Evolutionary conservation across 2,888 invertebrate genomes (phyloP).

Genomic region (Eugnorisma glareosa): DNA sequence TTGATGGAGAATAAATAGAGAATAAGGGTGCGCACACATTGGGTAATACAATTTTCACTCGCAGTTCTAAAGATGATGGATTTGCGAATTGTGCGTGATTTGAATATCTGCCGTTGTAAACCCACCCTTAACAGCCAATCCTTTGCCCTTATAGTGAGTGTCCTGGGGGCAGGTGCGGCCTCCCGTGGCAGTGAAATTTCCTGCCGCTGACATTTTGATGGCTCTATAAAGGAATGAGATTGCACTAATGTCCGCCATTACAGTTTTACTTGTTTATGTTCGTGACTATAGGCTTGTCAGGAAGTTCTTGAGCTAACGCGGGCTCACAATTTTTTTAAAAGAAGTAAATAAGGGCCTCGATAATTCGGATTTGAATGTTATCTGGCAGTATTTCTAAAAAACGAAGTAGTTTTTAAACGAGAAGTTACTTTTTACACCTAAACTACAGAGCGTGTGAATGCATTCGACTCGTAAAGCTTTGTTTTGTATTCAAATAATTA

Average conservation of each 20-base stretch:
- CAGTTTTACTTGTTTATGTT: not conserved
- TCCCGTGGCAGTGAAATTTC: constrained; percentile 47
- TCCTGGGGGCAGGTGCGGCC: constrained; percentile 36
- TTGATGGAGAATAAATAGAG: constrained; percentile 41
- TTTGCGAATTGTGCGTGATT: constrained; percentile 7
- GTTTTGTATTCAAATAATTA: not conserved
- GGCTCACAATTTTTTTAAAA: not conserved
- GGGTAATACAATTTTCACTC: not conserved
- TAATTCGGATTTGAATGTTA: not conserved
- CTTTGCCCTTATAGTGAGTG: constrained; percentile 40
- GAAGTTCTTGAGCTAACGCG: not conserved
- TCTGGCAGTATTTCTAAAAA: not conserved
- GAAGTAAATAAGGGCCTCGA: not conserved
- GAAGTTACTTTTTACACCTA: not conserved
- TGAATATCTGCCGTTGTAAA: constrained; percentile 15
- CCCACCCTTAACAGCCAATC: constrained; percentile 21
- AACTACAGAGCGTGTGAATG: not conserved
- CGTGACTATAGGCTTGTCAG: not conserved
- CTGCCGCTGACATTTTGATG: constrained; percentile 67
- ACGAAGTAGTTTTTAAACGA: not conserved
- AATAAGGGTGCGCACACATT: constrained; percentile 3
- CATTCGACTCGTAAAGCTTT: not conserved
- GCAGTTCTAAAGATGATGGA: constrained; percentile 9
- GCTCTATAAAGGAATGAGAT: constrained; percentile 63
- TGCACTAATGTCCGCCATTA: constrained; percentile 51